Evolutionary conservation across 2,113 vertebrate genomes (phyloP).

Genomic region (Ginglymostoma cirratum): DNA sequence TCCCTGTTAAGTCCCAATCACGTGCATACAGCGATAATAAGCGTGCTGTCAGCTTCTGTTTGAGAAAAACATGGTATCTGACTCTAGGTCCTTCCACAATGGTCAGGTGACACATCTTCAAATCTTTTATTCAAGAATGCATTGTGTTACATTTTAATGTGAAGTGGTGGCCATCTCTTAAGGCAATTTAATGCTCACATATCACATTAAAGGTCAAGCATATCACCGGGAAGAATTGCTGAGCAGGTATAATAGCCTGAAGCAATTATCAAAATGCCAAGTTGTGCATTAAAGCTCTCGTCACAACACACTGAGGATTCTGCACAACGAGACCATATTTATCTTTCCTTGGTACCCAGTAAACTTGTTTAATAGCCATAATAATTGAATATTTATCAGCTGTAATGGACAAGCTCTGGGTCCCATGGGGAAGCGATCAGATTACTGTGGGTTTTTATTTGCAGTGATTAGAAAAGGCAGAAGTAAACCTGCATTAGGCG

Average conservation of each 20-base stretch:
- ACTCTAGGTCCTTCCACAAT: not conserved
- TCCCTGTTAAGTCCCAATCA: not conserved
- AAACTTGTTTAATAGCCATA: slow-evolving; percentile 44
- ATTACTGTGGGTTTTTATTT: not conserved
- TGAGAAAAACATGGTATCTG: not conserved
- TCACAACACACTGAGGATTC: slow-evolving; percentile 52
- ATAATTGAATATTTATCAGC: slow-evolving; percentile 55
- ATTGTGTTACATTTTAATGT: not conserved
- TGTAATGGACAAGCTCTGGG: not conserved
- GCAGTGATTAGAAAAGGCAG: not conserved
- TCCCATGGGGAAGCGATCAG: not conserved
- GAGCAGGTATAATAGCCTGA: slow-evolving; percentile 54
- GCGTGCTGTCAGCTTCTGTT: not conserved
- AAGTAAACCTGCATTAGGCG: slow-evolving; percentile 1
- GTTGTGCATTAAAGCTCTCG: slow-evolving; percentile 51
- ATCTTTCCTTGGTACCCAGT: slow-evolving; percentile 50
- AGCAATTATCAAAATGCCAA: slow-evolving; percentile 61
- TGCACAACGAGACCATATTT: slow-evolving; percentile 61
- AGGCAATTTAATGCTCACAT: slow-evolving; percentile 19
- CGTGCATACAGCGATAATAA: not conserved
- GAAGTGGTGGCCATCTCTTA: not conserved
- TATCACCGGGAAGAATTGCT: slow-evolving; percentile 50
- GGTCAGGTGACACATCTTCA: not conserved
- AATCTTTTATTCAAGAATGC: not conserved
- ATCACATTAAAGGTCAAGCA: slow-evolving; percentile 48